These are phyloP conservation scores for Botrylloides violaceus DNA, from an alignment of 23 tunicate genomes.

Conservation along the genomic window DNA sequence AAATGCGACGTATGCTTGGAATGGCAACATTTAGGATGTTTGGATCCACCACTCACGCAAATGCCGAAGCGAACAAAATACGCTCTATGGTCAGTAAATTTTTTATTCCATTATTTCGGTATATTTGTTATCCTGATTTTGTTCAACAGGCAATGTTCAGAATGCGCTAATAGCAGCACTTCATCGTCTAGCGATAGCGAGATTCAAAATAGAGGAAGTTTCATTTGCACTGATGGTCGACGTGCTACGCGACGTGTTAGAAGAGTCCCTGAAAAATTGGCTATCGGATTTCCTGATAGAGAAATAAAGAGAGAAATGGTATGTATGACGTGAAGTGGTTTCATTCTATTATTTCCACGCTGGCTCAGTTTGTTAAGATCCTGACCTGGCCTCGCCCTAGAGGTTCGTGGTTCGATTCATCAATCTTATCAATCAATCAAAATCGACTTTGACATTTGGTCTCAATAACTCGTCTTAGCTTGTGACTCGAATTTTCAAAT, in stretches of 20 bases:
- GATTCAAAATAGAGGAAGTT: constrained; percentile 36
- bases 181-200: constrained; percentile 27
- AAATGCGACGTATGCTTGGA: constrained; percentile 55
- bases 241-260: constrained; percentile 47
- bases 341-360: too few relatives aligned
- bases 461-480: too few relatives aligned
- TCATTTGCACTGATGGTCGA: constrained; percentile 57
- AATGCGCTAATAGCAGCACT: constrained; percentile 55
- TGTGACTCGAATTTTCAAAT: too few relatives aligned
- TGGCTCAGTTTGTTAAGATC: too few relatives aligned
- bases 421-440: too few relatives aligned
- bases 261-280: constrained; percentile 68
- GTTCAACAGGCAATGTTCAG: constrained; percentile 69
- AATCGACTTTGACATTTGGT: too few relatives aligned
- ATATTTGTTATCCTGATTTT: too few relatives aligned
- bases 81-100: constrained; percentile 51
- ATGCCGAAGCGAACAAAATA: constrained; percentile 77
- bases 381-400: too few relatives aligned
- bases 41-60: constrained; percentile 73
- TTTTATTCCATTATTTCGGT: too few relatives aligned
- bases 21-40: constrained; percentile 67
- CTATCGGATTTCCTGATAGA: constrained; percentile 13
- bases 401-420: too few relatives aligned
- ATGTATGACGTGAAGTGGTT: too few relatives aligned
- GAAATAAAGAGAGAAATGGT: not conserved